Percentiles rank a stretch among this genome's conserved stretches.
Evolutionary conservation across 2,113 vertebrate genomes (phyloP).

Genomic region (Lagenorhynchus albirostris): DNA sequence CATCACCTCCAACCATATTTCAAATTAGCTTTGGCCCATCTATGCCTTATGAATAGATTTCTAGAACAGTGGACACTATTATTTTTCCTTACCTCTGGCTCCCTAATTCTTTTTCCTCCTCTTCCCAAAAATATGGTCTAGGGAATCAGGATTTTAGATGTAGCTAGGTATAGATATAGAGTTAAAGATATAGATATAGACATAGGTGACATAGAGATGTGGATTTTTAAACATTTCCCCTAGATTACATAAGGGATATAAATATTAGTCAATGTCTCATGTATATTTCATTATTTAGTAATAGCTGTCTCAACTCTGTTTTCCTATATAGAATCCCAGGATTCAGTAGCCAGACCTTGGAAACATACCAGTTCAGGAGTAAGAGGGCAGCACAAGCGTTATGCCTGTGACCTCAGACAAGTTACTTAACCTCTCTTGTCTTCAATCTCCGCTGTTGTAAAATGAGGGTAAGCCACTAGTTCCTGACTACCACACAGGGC

Average conservation of each 20-base stretch:
- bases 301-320: neutral
- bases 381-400: neutral
- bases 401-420: neutral
- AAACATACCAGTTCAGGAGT: neutral
- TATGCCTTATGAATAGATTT: neutral
- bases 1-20: neutral
- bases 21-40: neutral
- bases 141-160: neutral
- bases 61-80: neutral
- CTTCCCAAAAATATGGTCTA: neutral
- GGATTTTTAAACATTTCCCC: neutral
- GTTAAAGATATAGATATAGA: neutral
- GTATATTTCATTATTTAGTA: neutral
- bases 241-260: neutral
- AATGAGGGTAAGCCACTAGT: neutral
- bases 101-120: neutral
- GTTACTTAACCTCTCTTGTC: neutral
- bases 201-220: neutral
- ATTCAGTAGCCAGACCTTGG: neutral
- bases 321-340: neutral
- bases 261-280: neutral
- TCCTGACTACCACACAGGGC: neutral
- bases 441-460: neutral
- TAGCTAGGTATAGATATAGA: neutral
- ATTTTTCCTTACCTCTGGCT: neutral